A percentile compares a stretch with the other conserved stretches of the same genome.
phyloP scores from a whole-genome alignment of 2,113 vertebrate species.

The Orientallactaga bullata region DNA sequence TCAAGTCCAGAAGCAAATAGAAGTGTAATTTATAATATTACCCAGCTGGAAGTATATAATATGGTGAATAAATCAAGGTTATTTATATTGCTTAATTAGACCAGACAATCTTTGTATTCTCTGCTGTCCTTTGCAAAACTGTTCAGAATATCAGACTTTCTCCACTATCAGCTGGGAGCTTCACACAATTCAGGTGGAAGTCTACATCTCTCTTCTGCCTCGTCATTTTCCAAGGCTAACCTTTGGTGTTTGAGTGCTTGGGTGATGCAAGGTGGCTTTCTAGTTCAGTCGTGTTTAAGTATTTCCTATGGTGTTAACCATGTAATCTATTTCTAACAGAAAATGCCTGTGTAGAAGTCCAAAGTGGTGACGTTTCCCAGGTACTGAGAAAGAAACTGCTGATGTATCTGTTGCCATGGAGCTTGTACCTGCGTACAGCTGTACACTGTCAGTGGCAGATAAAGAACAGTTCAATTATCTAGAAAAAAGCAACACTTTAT shows the following conservation, averaged over 20 bases:
- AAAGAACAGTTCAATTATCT: slow-evolving; percentile 38
- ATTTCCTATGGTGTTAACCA: neutral
- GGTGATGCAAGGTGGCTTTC: neutral
- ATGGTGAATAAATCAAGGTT: neutral
- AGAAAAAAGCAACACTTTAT: neutral
- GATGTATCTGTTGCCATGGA: slow-evolving; percentile 47
- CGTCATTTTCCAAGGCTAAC: neutral
- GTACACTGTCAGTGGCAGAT: neutral
- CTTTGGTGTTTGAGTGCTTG: neutral
- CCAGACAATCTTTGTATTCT: neutral
- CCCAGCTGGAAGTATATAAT: neutral
- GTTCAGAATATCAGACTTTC: neutral
- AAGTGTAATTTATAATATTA: neutral
- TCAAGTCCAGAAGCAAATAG: neutral
- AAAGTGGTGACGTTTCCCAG: neutral
- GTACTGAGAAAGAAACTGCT: slow-evolving; percentile 18
- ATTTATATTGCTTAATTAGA: neutral
- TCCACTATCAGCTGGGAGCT: neutral
- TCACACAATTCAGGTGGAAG: neutral
- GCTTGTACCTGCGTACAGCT: slow-evolving; percentile 21
- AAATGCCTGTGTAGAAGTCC: slow-evolving; percentile 4
- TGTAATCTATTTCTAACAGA: neutral
- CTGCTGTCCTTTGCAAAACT: neutral
- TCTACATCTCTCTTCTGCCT: neutral
- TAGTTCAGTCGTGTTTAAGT: neutral